phyloP scores from a whole-genome alignment of 30 jellyfish, hydroid and myxozoan genomes.

The Hydractinia echinata region DNA sequence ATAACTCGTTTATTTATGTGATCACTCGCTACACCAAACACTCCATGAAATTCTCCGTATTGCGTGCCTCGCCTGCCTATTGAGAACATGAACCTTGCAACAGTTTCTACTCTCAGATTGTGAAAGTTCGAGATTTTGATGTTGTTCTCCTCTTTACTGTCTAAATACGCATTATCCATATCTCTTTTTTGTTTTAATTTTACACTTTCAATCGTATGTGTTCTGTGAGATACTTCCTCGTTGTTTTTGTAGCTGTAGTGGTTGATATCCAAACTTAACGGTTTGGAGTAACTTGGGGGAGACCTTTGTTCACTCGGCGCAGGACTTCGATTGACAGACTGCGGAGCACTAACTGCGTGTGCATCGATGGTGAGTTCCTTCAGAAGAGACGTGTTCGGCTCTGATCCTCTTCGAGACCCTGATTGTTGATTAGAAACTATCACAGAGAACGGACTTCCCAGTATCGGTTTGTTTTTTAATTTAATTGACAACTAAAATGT shows the following conservation, averaged over 20 bases:
- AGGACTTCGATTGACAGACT: constrained; percentile 7
- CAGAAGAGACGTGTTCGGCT: neutral
- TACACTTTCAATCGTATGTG: too few species aligned
- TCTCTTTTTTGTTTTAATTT: too few species aligned
- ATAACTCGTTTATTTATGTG: constrained; percentile 59
- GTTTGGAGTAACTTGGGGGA: constrained; percentile 9
- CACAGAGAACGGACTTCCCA: constrained; percentile 85
- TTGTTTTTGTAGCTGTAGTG: too few species aligned
- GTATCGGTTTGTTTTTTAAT: constrained; percentile 58
- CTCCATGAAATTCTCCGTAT: constrained; percentile 84
- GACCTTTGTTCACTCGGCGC: neutral
- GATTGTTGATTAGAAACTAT: constrained; percentile 23
- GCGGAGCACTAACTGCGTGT: neutral
- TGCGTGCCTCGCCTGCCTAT: constrained; percentile 78
- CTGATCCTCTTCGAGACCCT: neutral
- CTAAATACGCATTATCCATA: too few species aligned
- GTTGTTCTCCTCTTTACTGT: too few species aligned
- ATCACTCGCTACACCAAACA: constrained; percentile 84
- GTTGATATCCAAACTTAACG: neutral
- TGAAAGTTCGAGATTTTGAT: too few species aligned
- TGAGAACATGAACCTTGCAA: constrained; percentile 38
- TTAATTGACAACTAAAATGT: constrained; percentile 64
- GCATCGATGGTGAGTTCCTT: neutral
- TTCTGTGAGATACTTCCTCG: too few species aligned
- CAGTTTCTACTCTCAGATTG: too few species aligned